These are phyloP conservation scores for Congeria kusceri DNA, from an alignment of 2,888 invertebrate genomes.

Conservation along the genomic window DNA sequence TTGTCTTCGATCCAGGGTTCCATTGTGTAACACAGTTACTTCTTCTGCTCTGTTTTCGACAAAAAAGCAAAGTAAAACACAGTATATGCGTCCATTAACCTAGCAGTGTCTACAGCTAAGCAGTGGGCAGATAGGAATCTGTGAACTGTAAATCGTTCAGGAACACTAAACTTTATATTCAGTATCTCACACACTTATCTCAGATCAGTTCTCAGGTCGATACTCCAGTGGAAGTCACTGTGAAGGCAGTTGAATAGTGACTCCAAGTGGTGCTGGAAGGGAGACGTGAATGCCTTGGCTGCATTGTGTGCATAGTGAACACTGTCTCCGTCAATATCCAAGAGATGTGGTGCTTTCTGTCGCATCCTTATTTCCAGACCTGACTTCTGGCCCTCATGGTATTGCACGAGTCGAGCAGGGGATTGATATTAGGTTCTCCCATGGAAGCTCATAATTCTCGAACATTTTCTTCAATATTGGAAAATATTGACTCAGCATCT, in stretches of 20 bases:
- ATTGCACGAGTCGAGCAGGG: slow-evolving; percentile 67
- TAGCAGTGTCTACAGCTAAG: slow-evolving; percentile 47
- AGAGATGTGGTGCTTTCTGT: slow-evolving; percentile 59
- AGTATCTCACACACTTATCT: slow-evolving; percentile 59
- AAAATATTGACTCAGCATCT: slow-evolving; percentile 34
- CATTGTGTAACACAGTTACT: slow-evolving; percentile 17
- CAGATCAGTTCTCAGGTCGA: slow-evolving; percentile 59
- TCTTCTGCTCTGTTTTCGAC: background rate
- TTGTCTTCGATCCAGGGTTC: slow-evolving; percentile 27
- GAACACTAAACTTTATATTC: slow-evolving; percentile 45
- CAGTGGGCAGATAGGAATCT: slow-evolving; percentile 66
- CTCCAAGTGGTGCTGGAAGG: slow-evolving; percentile 60
- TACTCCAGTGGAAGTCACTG: slow-evolving; percentile 21
- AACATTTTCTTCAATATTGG: slow-evolving; percentile 45
- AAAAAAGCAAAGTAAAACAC: slow-evolving; percentile 50
- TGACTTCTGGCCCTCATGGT: slow-evolving; percentile 66
- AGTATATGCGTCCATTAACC: slow-evolving; percentile 55
- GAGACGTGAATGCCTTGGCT: slow-evolving; percentile 62
- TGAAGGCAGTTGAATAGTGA: slow-evolving; percentile 28
- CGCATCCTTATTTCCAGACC: slow-evolving; percentile 64
- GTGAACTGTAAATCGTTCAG: slow-evolving; percentile 56
- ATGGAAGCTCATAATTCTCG: slow-evolving; percentile 55
- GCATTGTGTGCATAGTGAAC: slow-evolving; percentile 70
- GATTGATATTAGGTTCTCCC: slow-evolving; percentile 44
- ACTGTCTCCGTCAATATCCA: slow-evolving; percentile 70